phyloP scores from a whole-genome alignment of 1,140 invertebrate species.

The Pentalonia nigronervosa region DNA sequence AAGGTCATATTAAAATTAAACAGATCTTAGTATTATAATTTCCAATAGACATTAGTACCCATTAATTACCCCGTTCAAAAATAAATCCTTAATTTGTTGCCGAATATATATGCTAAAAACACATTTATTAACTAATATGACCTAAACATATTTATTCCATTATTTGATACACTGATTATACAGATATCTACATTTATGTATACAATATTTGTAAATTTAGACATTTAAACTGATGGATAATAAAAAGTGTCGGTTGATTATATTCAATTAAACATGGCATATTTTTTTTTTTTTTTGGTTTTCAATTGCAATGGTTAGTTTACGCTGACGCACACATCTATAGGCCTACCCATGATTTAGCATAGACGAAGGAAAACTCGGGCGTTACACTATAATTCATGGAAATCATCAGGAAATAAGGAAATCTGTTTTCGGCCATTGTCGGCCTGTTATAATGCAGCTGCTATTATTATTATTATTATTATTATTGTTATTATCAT shows the following conservation, averaged over 20 bases:
- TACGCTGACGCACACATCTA: not conserved
- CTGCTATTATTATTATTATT: not conserved
- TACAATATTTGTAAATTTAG: not conserved
- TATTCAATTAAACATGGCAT: constrained; percentile 12
- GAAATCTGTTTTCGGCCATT: constrained; percentile 39
- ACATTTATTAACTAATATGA: not conserved
- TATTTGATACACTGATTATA: not conserved
- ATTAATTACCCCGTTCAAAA: not conserved
- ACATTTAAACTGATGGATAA: not conserved
- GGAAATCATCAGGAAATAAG: constrained; percentile 54
- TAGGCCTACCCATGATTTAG: constrained; percentile 35
- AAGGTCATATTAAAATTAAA: too few relatives aligned
- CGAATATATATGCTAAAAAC: not conserved
- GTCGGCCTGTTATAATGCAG: not conserved
- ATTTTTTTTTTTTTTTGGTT: constrained; percentile 1
- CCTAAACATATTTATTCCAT: constrained; percentile 13
- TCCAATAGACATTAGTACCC: too few relatives aligned
- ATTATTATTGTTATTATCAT: constrained; percentile 22
- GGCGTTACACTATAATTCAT: constrained; percentile 45
- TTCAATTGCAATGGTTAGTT: constrained; percentile 44
- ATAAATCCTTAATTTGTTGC: not conserved
- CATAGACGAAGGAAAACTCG: constrained; percentile 45
- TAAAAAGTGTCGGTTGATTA: not conserved
- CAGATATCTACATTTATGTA: not conserved
- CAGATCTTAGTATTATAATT: too few relatives aligned